Base-by-base conservation (phyloP, 2,113 vertebrate species). In the Ciconia stormi region DNA sequence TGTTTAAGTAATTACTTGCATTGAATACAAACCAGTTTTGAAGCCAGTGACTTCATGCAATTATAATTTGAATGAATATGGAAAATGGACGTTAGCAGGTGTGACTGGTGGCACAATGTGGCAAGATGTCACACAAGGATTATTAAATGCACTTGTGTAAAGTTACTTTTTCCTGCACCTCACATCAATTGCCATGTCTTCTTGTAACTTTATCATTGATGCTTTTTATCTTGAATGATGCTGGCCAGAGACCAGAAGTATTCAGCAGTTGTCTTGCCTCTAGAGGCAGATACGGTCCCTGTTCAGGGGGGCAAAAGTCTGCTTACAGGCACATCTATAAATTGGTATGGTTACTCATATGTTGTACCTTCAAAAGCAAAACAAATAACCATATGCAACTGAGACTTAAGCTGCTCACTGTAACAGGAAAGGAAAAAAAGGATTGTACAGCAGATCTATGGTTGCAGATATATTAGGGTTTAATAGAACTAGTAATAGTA, bases 241-340 rank as follows among this genome's bases (percentile, higher is more conserved):
- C 0, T 78, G 50, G 38, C 38, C 19, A 46, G 97, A 82, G 98
- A 97, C 96, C 97, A 96, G 92, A 98, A 98, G 77, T 97, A 95
- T 5, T 87, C 94, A 58, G 98, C 95, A 27, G 91, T 61, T n/a
- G 89, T 97, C 87, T 95, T 97, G 90, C 91, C 86, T 30, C 93
- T 95, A 38, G 92, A 81, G 6, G 84, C 42, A 12, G 90, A 14
- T 2, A 17, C 4, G 0, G 76, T 85, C 78, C 98, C 95, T 52
- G 30, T 22, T 52, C 22, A 17, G 16, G 6, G 27, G 20, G 27
- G 2, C 2, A 15, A 62, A 62, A 47, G 20, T 38, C 15, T 55
- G 18, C 44, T 26, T 20, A 11, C 1, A 21, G 65, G 66, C 47
- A 19, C 3, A 18, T 40, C 42, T 63, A 6, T 6, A 26, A n/a